phyloP scores from a whole-genome alignment of 2,888 invertebrate genomes.

The Caradrina clavipalpis region DNA sequence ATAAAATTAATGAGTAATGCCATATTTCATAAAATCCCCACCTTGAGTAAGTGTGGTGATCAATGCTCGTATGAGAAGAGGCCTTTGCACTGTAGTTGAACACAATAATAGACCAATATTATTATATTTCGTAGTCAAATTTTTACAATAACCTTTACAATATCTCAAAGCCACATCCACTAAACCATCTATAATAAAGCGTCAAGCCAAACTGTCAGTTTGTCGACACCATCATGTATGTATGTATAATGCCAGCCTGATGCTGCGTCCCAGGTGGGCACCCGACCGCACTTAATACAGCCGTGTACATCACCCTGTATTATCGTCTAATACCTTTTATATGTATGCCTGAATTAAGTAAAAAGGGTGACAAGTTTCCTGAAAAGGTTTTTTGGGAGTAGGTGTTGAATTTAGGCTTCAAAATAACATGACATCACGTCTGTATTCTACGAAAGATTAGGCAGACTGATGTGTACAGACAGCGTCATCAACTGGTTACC shows the following conservation, averaged over 20 bases:
- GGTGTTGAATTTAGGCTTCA: neutral
- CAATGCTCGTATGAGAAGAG: too few relatives aligned
- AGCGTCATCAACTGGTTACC: too few relatives aligned
- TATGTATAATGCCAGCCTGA: constrained; percentile 34
- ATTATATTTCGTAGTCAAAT: neutral
- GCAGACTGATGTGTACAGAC: too few relatives aligned
- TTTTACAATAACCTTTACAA: neutral
- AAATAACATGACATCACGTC: too few relatives aligned
- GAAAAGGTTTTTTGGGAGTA: neutral
- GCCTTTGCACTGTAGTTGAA: too few relatives aligned
- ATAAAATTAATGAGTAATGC: too few relatives aligned
- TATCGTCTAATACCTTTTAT: constrained; percentile 56
- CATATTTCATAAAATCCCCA: too few relatives aligned
- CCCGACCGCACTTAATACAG: constrained; percentile 62
- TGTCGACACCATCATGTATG: constrained; percentile 18
- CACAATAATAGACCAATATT: too few relatives aligned
- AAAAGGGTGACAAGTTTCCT: constrained; percentile 26
- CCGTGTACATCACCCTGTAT: constrained; percentile 41
- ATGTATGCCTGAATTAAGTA: constrained; percentile 36
- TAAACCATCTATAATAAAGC: constrained; percentile 38
- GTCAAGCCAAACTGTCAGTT: constrained; percentile 35
- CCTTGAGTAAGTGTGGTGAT: too few relatives aligned
- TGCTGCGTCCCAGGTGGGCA: constrained; percentile 59
- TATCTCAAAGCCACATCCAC: neutral
- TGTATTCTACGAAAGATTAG: too few relatives aligned